phyloP scores from a whole-genome alignment of 2,113 vertebrate species.

The Pelecanus crispus region DNA sequence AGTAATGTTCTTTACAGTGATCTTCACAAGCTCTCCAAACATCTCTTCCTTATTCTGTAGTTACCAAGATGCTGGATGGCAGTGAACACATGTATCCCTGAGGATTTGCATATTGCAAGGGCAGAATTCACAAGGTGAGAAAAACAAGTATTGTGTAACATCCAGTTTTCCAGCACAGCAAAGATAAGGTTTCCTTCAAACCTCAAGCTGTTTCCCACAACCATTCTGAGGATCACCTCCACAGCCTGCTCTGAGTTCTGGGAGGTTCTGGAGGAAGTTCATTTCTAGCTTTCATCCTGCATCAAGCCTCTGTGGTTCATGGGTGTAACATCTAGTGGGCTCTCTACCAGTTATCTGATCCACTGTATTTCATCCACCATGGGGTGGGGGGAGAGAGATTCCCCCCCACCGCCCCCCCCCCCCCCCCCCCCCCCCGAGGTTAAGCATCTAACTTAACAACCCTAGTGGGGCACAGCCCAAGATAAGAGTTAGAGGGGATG shows the following conservation, averaged over 20 bases:
- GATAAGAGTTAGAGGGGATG: neutral
- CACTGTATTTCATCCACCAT: neutral
- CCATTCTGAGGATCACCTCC: neutral
- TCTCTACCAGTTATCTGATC: neutral
- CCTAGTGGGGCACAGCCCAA: neutral
- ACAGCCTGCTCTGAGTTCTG: neutral
- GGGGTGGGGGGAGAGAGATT: neutral
- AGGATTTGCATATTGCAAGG: neutral
- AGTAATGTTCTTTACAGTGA: neutral
- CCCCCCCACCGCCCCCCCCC: too few relatives aligned
- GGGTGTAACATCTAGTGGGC: neutral
- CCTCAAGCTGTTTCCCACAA: neutral
- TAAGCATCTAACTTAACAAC: neutral
- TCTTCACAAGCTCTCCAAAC: neutral
- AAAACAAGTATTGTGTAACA: constrained; percentile 5
- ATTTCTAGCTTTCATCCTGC: neutral
- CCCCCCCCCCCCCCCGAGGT: neutral
- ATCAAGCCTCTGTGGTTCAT: neutral
- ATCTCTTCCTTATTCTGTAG: neutral
- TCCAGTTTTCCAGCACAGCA: neutral
- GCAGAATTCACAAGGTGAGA: constrained; percentile 18
- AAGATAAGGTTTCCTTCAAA: neutral
- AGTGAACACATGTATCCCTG: neutral
- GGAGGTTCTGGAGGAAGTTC: neutral
- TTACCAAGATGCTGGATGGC: neutral